These are phyloP conservation scores for Loxodonta africana DNA, from an alignment of 2,113 vertebrate species.

Conservation along the genomic window DNA sequence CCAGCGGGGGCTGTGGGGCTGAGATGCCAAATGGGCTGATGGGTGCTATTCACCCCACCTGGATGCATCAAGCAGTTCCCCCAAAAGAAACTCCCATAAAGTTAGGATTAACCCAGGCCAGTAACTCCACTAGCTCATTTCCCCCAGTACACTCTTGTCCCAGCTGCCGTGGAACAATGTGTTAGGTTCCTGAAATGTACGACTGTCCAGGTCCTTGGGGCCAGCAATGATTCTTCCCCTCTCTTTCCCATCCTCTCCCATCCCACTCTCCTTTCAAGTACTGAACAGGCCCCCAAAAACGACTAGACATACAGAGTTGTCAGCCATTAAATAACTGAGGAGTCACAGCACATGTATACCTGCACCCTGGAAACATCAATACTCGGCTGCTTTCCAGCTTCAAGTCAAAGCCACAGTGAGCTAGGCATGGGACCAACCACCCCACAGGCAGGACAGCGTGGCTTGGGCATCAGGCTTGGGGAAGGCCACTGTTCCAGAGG, in stretches of 20 bases:
- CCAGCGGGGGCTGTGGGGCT: not conserved
- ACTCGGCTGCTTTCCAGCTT: constrained; percentile 52
- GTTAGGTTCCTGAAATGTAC: not conserved
- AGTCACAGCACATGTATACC: not conserved
- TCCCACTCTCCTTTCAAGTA: constrained; percentile 8
- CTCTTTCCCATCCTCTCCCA: not conserved
- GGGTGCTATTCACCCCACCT: not conserved
- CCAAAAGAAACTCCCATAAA: not conserved
- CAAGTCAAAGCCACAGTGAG: constrained; percentile 30
- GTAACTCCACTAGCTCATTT: not conserved
- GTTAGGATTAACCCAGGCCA: not conserved
- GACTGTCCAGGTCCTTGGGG: not conserved
- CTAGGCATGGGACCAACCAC: constrained; percentile 34
- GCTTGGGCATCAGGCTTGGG: constrained; percentile 31
- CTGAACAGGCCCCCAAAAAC: not conserved
- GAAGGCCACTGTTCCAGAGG: constrained; percentile 40
- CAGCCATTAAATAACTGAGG: constrained; percentile 50
- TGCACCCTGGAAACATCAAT: constrained; percentile 50
- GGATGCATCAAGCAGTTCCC: not conserved
- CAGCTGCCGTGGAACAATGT: not conserved
- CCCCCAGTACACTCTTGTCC: not conserved
- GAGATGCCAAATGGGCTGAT: constrained; percentile 16
- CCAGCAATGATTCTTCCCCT: not conserved
- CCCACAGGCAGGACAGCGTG: not conserved
- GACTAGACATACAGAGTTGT: not conserved